phyloP scores from a whole-genome alignment of 2,113 vertebrate species.

The Bucco capensis region DNA sequence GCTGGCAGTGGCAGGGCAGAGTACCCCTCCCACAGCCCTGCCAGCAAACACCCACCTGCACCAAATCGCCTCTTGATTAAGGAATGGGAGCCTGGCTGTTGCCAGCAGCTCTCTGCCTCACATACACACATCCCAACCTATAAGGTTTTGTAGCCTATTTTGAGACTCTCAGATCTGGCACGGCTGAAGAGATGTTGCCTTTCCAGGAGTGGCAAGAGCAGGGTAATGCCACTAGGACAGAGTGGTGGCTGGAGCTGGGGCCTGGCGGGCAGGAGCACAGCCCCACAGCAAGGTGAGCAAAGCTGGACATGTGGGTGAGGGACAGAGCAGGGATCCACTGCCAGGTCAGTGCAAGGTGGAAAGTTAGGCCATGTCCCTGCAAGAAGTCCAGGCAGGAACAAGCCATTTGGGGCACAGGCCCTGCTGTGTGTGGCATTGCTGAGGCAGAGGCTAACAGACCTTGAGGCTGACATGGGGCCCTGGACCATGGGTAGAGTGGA shows the following conservation, averaged over 20 bases:
- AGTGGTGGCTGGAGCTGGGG: rapidly evolving
- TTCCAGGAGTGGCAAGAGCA: rapidly evolving
- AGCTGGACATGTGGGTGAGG: rapidly evolving
- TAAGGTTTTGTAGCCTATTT: neutral
- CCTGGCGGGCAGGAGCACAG: neutral
- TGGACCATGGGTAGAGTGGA: rapidly evolving
- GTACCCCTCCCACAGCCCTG: neutral
- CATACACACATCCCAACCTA: no score
- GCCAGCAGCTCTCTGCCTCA: no score
- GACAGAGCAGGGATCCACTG: rapidly evolving
- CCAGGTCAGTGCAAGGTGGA: no score
- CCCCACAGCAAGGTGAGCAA: rapidly evolving
- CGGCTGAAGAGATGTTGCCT: neutral
- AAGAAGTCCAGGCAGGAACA: neutral
- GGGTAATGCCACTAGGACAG: no score
- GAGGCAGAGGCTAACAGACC: neutral
- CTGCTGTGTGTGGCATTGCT: rapidly evolving
- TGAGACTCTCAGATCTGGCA: rapidly evolving
- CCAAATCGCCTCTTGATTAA: neutral
- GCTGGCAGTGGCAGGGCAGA: no score
- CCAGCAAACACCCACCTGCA: neutral
- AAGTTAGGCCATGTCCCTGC: rapidly evolving
- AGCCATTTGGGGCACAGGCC: rapidly evolving
- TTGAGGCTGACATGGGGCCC: rapidly evolving
- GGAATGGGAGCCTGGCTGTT: neutral